Evolutionary conservation across 2,797 vertebrate species (phyloP), one percentile per base, ranked within the genome.

Genomic region (Argyrosomus regius): DNA sequence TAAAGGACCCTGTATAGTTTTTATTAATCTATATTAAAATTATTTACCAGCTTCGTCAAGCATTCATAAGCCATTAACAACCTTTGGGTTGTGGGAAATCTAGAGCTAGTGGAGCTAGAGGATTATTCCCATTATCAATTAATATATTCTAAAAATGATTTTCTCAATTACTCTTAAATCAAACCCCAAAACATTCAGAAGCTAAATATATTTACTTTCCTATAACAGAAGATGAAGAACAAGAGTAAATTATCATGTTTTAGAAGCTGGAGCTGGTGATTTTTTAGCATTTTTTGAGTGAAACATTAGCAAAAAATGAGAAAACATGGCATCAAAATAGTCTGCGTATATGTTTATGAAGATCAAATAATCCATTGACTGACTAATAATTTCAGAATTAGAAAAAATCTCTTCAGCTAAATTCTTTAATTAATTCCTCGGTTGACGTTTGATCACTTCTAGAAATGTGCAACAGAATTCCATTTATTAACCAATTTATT

Each of bases 401-500:
- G 11, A 59, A 41, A 46, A 48, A 11, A 60, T 26, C 11, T 49
- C 7, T 39, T 35, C 24, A 39, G 56, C 11, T 41, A 11, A 31
- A 43, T 20, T 26, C 6, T 28, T 11, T 48, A 52, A 58, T 62
- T 20, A 0, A 24, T 45, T 18, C 10, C 22, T 22, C 7, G 41
- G 6, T 4, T 17, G 45, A 59, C 7, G 5, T 58, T 35, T 68
- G 57, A 67, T 2, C 4, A 39, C 28, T 43, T 67, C 45, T 13
- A 12, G 0, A 65, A 56, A 53, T 11, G 16, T 72, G 35, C 46
- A 12, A 28, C 22, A 59, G 10, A 26, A 22, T 28, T 49, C 20
- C 31, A n/a, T 78, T 63, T 18, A 54, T 46, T 26, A 50, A 28
- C 41, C 41, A 39, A 41, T 16, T 41, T 61, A 48, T 41, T 72